Evolutionary conservation across 2,797 vertebrate genomes (phyloP), one percentile per base, ranked within the genome.

Genomic region (Yasuhikotakia modesta): DNA sequence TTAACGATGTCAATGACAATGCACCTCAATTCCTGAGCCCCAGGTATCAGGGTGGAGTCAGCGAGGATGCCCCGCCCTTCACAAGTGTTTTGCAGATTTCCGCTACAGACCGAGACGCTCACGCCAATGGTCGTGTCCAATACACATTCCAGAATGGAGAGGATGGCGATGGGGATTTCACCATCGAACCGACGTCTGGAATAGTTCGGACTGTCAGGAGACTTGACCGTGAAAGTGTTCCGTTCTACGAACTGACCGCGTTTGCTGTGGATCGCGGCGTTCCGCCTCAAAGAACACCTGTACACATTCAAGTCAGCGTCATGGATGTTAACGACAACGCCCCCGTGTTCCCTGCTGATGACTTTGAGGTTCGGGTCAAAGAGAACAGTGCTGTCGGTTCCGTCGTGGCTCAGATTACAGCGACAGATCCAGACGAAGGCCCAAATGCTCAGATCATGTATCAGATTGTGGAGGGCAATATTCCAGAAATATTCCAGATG

Each of bases 91-190:
- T 99, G 48, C 97, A 99, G 87, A 98, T 99, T 82, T 98, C 98
- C 24, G 98, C 98, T 79, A 99, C 95, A 0, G 98, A 99, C 87
- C 93, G 95, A 0, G 98, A 99, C 32, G 96, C 97, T 4, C 96
- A 98, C 5, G 92, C 94, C 83, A 99, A 99, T 0, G 97, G 97
- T 19, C 93, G 97, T 6, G 96, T 99, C 60, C 96, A 99, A 83
- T 99, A 99, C 83, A 99, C 98, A 2, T 99, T 99, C 85, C 98
- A 99, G 92, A 98, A 97, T 0, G 98, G 98, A 14, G 96, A 99
- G 81, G 98, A 99, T 0, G 98, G 98, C 0, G 96, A 98, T 58
- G 98, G 98, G 11, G 98, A 99, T 86, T 99, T 99, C 84, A 99
- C 96, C 70, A 98, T 99, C 8, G 98, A 99, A 87, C 96, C 98